Conservation (phyloP, 2,797 vertebrate genomes). For the Melanotaenia nigrans region DNA sequence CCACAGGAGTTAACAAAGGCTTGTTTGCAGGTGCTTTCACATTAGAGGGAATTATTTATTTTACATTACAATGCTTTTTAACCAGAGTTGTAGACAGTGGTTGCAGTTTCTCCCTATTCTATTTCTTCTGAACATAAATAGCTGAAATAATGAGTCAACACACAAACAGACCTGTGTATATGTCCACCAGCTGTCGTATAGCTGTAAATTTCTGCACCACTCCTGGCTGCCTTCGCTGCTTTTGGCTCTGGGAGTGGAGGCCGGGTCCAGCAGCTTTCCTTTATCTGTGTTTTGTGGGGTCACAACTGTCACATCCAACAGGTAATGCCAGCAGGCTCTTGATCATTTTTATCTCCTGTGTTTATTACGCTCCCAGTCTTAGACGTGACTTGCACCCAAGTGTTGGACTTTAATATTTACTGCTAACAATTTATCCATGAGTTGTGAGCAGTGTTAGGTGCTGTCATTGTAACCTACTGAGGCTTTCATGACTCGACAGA, state of each 20-base stretch:
- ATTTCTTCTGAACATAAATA: background rate
- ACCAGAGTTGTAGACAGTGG: background rate
- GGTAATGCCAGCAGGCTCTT: conserved; percentile 45
- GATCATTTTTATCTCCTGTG: conserved; percentile 61
- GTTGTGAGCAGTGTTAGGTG: background rate
- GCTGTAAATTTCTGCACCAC: background rate
- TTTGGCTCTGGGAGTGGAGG: conserved; percentile 29
- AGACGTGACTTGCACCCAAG: conserved; percentile 40
- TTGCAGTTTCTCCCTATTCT: background rate
- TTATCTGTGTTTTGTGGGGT: conserved; percentile 42
- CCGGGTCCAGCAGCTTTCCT: conserved; percentile 23
- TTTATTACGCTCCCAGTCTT: conserved; percentile 40
- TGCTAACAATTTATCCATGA: background rate
- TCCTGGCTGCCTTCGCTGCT: background rate
- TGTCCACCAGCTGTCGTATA: background rate
- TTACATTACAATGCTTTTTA: background rate
- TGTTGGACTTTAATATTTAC: background rate
- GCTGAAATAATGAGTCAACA: conserved; percentile 1
- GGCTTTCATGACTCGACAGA: background rate
- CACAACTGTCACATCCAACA: conserved; percentile 38
- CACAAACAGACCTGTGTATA: background rate
- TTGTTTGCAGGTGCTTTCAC: conserved; percentile 18
- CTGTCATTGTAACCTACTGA: background rate
- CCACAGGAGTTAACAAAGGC: background rate
- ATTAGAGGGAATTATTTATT: conserved; percentile 4